Percentiles rank a stretch among this genome's conserved stretches.
phyloP scores from a whole-genome alignment of 2,113 vertebrate species.

The Toxotes jaculatrix region DNA sequence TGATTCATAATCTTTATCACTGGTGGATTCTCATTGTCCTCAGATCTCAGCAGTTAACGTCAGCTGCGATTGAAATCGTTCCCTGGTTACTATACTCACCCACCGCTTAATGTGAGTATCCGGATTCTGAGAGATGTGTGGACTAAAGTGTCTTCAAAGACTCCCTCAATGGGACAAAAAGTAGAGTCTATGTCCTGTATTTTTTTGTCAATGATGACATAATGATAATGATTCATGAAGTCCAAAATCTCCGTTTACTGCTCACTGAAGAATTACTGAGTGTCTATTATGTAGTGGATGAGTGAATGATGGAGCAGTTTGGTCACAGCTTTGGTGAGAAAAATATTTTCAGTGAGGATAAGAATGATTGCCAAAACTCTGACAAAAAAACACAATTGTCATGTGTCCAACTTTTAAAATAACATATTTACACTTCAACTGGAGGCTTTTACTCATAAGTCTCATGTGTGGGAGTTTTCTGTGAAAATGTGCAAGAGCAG shows the following conservation, averaged over 20 bases:
- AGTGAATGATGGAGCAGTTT: neutral
- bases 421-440: conserved; percentile 23
- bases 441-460: conserved; percentile 16
- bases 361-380: neutral
- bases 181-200: neutral
- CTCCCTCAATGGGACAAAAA: neutral
- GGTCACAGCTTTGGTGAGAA: neutral
- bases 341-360: neutral
- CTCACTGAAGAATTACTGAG: neutral
- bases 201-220: conserved; percentile 4
- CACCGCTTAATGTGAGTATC: too few relatives aligned
- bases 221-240: conserved; percentile 31
- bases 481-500: neutral
- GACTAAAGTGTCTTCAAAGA: neutral
- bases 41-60: neutral
- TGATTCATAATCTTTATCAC: neutral
- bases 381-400: neutral
- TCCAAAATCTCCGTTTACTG: conserved; percentile 1
- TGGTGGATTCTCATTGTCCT: neutral
- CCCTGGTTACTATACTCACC: too few relatives aligned
- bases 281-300: conserved; percentile 5
- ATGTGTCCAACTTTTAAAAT: neutral
- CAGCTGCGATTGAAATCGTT: too few relatives aligned
- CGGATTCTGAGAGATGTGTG: neutral
- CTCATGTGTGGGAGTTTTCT: conserved; percentile 16